Evolutionary conservation across 2,888 invertebrate genomes (phyloP).

Genomic region (Prostheceraeus crozeri): DNA sequence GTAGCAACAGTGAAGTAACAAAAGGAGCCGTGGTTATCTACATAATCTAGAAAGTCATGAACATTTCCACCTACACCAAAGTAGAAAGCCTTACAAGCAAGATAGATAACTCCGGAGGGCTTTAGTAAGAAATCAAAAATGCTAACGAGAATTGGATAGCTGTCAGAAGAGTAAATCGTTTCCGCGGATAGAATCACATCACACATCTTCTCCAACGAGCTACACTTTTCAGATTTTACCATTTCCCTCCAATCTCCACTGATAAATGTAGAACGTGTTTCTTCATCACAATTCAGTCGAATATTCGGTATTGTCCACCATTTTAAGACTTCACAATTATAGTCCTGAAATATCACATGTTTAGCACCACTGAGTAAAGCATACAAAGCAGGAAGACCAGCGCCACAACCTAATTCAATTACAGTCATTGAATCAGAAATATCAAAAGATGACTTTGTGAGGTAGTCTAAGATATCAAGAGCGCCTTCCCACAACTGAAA

Average conservation of each 20-base stretch:
- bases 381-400: slow-evolving; percentile 77
- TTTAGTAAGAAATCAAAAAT: slow-evolving; percentile 65
- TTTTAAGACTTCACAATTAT: slow-evolving; percentile 75
- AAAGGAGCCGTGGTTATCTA: no score
- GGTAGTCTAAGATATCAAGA: slow-evolving; percentile 67
- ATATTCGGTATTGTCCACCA: slow-evolving; percentile 75
- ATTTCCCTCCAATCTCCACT: slow-evolving; percentile 71
- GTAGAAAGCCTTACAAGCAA: slow-evolving; percentile 84
- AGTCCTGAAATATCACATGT: slow-evolving; percentile 79
- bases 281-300: slow-evolving; percentile 53
- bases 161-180: slow-evolving; percentile 73
- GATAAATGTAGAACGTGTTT: no score
- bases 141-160: slow-evolving; percentile 69
- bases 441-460: slow-evolving; percentile 57
- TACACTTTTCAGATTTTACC: slow-evolving; percentile 21
- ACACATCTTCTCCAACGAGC: slow-evolving; percentile 57
- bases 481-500: slow-evolving; percentile 93
- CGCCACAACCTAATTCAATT: slow-evolving; percentile 79
- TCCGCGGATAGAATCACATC: slow-evolving; percentile 82
- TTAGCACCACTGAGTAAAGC: slow-evolving; percentile 64
- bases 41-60: slow-evolving; percentile 21
- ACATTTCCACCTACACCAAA: slow-evolving; percentile 79
- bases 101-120: slow-evolving; percentile 64
- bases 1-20: no score
- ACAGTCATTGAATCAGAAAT: slow-evolving; percentile 60